A percentile compares a stretch with the other conserved stretches of the same genome.
Conservation (phyloP, 2,113 vertebrate genomes). For the Myodes glareolus region DNA sequence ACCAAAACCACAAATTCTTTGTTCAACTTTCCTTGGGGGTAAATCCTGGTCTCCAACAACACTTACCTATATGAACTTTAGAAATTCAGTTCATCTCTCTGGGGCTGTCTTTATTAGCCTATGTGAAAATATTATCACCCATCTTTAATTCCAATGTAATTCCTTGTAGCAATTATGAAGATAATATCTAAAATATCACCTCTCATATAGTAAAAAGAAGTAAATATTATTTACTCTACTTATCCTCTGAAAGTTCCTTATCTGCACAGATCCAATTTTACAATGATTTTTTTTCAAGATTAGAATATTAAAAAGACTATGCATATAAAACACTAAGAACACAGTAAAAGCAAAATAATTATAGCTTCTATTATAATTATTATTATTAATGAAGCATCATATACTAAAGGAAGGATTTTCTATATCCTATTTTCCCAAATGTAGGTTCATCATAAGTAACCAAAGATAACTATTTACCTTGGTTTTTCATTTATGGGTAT, state of each 20-base stretch:
- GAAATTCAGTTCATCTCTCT: background rate
- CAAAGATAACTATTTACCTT: background rate
- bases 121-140: background rate
- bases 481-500: background rate
- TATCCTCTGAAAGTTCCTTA: background rate
- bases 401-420: background rate
- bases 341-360: constrained; percentile 28
- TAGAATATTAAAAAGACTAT: constrained; percentile 23
- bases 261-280: background rate
- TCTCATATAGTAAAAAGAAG: background rate
- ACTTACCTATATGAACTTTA: background rate
- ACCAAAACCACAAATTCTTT: background rate
- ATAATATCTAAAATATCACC: background rate
- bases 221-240: background rate
- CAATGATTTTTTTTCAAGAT: background rate
- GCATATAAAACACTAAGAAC: background rate
- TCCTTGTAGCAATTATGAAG: background rate
- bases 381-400: constrained; percentile 26
- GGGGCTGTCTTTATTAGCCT: background rate
- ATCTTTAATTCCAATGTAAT: background rate
- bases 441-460: background rate
- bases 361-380: constrained; percentile 19
- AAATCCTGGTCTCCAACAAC: background rate
- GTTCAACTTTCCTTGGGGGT: background rate
- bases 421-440: constrained; percentile 44